Evolutionary conservation across 2,113 vertebrate species (phyloP).

Genomic region (Probosciger aterrimus): DNA sequence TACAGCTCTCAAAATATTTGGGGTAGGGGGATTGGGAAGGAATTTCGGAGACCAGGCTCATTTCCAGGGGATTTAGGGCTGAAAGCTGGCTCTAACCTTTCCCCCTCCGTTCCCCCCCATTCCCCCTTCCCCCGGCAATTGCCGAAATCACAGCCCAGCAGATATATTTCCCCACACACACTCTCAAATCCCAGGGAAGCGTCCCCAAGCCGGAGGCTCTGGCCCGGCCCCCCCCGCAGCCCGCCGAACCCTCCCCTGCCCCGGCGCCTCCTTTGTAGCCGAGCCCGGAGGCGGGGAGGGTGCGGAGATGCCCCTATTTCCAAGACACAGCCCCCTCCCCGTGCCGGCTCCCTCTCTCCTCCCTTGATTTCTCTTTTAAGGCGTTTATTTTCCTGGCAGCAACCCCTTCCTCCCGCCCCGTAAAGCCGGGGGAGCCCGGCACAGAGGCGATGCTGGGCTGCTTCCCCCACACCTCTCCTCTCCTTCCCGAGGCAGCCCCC

Average conservation of each 20-base stretch:
- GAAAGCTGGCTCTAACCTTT: constrained; percentile 2
- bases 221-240: neutral
- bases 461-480: neutral
- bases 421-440: neutral
- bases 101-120: neutral
- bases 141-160: neutral
- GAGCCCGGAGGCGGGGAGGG: neutral
- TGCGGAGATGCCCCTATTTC: neutral
- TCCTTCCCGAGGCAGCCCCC: neutral
- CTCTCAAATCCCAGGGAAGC: neutral
- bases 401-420: neutral
- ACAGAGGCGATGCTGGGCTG: neutral
- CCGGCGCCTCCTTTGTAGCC: constrained; percentile 1
- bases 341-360: constrained; percentile 14
- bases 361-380: constrained; percentile 54
- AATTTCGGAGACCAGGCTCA: constrained; percentile 39
- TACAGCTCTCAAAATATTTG: neutral
- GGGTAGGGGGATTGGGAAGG: neutral
- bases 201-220: neutral
- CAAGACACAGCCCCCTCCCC: neutral
- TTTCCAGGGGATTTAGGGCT: constrained; percentile 45
- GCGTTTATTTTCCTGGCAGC: constrained; percentile 7
- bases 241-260: neutral
- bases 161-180: neutral
- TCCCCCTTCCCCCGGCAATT: neutral